These are phyloP conservation scores for Nemotelus nigrinus DNA, from an alignment of 2,888 invertebrate species.

Conservation along the genomic window DNA sequence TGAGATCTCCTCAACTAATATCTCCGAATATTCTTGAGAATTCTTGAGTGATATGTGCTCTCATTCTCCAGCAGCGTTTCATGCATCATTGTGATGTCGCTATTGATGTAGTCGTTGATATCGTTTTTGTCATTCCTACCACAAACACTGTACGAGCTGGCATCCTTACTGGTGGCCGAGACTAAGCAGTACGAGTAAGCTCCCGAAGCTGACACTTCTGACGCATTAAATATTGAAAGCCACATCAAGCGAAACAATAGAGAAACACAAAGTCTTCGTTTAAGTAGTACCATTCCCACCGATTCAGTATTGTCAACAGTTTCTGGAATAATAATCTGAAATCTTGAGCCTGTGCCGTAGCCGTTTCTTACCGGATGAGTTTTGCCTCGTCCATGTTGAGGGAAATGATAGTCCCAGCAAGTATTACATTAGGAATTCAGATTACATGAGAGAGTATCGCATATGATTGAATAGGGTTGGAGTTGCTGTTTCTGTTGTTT, in stretches of 20 bases:
- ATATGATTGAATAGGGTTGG: too few relatives aligned
- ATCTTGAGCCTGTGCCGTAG: too few relatives aligned
- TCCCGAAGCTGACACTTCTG: constrained; percentile 36
- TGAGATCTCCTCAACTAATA: neutral
- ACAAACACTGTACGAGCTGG: neutral
- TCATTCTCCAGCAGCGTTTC: constrained; percentile 10
- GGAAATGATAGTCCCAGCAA: too few relatives aligned
- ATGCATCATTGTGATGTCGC: constrained; percentile 3
- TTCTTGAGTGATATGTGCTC: constrained; percentile 6
- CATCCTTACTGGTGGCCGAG: neutral
- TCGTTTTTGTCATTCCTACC: neutral
- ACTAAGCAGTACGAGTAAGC: constrained; percentile 27
- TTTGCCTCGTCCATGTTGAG: too few relatives aligned
- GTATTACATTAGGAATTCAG: too few relatives aligned
- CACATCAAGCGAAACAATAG: constrained; percentile 27
- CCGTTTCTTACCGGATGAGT: too few relatives aligned
- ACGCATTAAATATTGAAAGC: constrained; percentile 44
- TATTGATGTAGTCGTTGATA: neutral
- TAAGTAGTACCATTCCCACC: neutral
- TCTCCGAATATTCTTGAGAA: neutral
- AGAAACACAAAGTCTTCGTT: neutral
- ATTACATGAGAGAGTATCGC: too few relatives aligned
- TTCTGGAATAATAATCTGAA: constrained; percentile 35
- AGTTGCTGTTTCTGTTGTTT: too few relatives aligned
- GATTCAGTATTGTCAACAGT: constrained; percentile 27